A percentile compares a stretch with the other conserved stretches of the same genome.
These are phyloP conservation scores for Aphis gossypii DNA, from an alignment of 1,140 invertebrate species.

Conservation along the genomic window DNA sequence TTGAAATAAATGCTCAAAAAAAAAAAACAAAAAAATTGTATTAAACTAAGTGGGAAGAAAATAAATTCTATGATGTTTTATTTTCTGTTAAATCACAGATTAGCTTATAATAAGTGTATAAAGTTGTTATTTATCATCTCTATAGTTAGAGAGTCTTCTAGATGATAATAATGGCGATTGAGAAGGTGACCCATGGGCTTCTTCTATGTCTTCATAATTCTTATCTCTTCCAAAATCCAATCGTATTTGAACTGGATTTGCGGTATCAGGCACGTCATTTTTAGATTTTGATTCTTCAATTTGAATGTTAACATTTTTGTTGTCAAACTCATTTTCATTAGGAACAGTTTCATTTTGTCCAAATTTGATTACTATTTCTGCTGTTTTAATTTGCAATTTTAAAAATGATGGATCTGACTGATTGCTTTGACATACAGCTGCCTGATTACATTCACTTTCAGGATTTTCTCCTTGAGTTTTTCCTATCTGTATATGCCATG, in stretches of 20 bases:
- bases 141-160: conserved; percentile 54
- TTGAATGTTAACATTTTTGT: conserved; percentile 62
- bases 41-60: conserved; percentile 28
- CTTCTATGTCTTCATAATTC: conserved; percentile 56
- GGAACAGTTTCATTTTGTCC: conserved; percentile 53
- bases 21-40: background rate
- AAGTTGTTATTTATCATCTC: conserved; percentile 50
- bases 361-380: conserved; percentile 63
- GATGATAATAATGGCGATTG: conserved; percentile 54
- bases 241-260: conserved; percentile 61
- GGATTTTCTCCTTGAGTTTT: conserved; percentile 48
- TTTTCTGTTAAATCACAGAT: conserved; percentile 58
- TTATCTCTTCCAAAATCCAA: conserved; percentile 59
- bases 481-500: conserved; percentile 58
- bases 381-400: conserved; percentile 63
- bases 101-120: conserved; percentile 46
- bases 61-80: conserved; percentile 40
- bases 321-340: conserved; percentile 58
- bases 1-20: conserved; percentile 24
- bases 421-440: conserved; percentile 39
- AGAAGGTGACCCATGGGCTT: conserved; percentile 45
- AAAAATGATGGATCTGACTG: conserved; percentile 61
- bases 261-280: conserved; percentile 26
- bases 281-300: conserved; percentile 59
- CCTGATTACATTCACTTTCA: conserved; percentile 48